Percentiles rank a stretch among this genome's conserved stretches.
Evolutionary conservation across 2,888 invertebrate species (phyloP).

Genomic region (Oxyteleia sp.): DNA sequence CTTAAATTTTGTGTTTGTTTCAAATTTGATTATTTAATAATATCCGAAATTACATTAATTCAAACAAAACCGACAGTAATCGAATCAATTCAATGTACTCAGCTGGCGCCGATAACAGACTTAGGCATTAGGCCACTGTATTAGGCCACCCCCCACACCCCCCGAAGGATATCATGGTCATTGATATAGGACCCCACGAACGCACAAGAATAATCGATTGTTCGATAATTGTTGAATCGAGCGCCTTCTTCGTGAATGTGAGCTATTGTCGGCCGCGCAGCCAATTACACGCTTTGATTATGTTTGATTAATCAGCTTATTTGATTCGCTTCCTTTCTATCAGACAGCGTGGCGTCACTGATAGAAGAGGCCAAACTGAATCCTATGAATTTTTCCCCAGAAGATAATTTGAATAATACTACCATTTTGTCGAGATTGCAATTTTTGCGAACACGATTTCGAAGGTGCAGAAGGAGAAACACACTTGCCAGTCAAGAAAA

Average conservation of each 20-base stretch:
- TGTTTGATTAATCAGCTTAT: slow-evolving; percentile 64
- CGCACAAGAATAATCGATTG: slow-evolving; percentile 69
- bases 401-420: not conserved
- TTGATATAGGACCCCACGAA: slow-evolving; percentile 56
- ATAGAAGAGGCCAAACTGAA: not conserved
- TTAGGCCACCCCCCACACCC: too few species aligned
- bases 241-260: slow-evolving; percentile 53
- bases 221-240: slow-evolving; percentile 59
- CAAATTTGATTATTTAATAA: too few species aligned
- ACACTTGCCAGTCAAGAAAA: not conserved
- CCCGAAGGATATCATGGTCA: slow-evolving; percentile 64
- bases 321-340: slow-evolving; percentile 32
- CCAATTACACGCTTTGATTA: slow-evolving; percentile 66
- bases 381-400: slow-evolving; percentile 11
- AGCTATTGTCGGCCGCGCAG: slow-evolving; percentile 37
- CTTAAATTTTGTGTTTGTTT: too few species aligned
- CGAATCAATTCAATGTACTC: slow-evolving; percentile 66
- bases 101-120: slow-evolving; percentile 84
- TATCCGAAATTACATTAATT: too few species aligned
- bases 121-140: slow-evolving; percentile 77
- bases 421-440: not conserved
- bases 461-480: not conserved
- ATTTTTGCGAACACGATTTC: not conserved
- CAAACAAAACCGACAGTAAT: slow-evolving; percentile 1
- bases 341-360: slow-evolving; percentile 1